These are phyloP conservation scores for Thereva unica DNA, from an alignment of 2,888 invertebrate genomes.

Conservation along the genomic window DNA sequence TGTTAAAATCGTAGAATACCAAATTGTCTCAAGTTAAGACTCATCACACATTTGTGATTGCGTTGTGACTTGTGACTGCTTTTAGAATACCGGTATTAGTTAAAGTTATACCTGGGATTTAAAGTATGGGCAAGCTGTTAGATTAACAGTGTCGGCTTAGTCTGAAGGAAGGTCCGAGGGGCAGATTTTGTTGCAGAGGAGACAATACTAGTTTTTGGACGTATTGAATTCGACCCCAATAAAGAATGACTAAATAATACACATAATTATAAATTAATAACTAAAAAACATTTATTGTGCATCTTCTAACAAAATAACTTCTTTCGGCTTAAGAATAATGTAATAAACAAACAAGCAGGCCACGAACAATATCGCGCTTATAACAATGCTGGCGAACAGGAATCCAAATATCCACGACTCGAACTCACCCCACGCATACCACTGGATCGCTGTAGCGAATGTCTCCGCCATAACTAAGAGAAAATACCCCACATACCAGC, in stretches of 20 bases:
- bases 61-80: no score
- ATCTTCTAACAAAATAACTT: constrained; percentile 60
- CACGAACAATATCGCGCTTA: constrained; percentile 64
- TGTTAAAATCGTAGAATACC: no score
- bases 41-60: no score
- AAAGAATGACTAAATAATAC: background rate
- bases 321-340: constrained; percentile 66
- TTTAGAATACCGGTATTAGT: no score
- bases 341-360: constrained; percentile 68
- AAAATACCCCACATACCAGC: constrained; percentile 72
- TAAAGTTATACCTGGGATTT: no score
- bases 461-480: constrained; percentile 69
- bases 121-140: no score
- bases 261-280: background rate
- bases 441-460: constrained; percentile 69
- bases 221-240: no score
- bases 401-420: constrained; percentile 74
- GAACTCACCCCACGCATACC: constrained; percentile 64
- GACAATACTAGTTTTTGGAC: no score
- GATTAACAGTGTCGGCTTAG: no score
- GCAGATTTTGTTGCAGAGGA: no score
- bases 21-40: no score
- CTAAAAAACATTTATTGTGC: constrained; percentile 34
- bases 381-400: constrained; percentile 66
- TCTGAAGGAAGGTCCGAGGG: no score